Evolutionary conservation across 2,888 invertebrate genomes (phyloP).

Genomic region (Pristionchus entomophagus): DNA sequence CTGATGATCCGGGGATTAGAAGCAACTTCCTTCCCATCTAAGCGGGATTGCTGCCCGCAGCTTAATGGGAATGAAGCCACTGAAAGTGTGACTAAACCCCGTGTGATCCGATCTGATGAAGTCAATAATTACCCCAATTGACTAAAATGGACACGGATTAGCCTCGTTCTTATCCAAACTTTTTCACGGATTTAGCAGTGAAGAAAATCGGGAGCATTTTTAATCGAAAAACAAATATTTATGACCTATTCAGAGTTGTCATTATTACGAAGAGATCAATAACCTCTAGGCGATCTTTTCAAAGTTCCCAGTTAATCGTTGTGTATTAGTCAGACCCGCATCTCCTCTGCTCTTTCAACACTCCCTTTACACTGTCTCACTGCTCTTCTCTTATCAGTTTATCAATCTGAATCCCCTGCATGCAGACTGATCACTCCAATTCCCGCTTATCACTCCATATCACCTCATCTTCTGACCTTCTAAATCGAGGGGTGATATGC

Average conservation of each 20-base stretch:
- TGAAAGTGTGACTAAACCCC: background rate
- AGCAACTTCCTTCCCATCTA: background rate
- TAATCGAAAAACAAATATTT: too few relatives aligned
- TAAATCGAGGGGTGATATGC: background rate
- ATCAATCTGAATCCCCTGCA: background rate
- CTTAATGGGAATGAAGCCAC: background rate
- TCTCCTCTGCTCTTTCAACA: background rate
- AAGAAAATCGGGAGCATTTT: too few relatives aligned
- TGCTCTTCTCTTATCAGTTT: conserved; percentile 11
- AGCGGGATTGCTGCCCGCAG: background rate
- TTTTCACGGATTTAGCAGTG: background rate
- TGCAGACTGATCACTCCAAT: background rate
- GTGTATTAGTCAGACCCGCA: background rate
- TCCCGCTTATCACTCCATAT: background rate
- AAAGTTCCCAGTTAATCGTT: too few relatives aligned
- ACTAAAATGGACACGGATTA: background rate
- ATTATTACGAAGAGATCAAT: too few relatives aligned
- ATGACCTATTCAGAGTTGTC: too few relatives aligned
- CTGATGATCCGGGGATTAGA: background rate
- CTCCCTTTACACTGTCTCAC: conserved; percentile 17
- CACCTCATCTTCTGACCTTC: background rate
- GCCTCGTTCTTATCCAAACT: background rate
- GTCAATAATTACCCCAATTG: background rate
- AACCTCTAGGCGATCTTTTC: too few relatives aligned
- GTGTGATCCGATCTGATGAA: background rate